Percentiles rank a stretch among this genome's conserved stretches.
Conservation (phyloP, 2,113 vertebrate species). For the Paedocypris sp. region DNA sequence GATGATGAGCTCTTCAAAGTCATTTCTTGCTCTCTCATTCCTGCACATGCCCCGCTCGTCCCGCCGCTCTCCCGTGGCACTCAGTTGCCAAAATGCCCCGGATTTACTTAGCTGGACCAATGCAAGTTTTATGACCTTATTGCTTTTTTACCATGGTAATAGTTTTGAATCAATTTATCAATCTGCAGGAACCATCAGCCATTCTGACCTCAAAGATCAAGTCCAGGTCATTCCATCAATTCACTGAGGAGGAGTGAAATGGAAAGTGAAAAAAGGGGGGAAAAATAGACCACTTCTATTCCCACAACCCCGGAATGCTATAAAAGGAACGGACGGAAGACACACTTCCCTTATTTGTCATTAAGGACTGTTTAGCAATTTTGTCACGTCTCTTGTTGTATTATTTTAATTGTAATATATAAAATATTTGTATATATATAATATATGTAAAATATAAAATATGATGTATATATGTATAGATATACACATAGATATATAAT, state of each 20-base stretch:
- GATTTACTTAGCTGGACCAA: constrained; percentile 95
- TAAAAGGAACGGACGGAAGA: constrained; percentile 67
- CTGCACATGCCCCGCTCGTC: constrained; percentile 77
- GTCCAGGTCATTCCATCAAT: constrained; percentile 99
- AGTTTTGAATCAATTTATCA: constrained; percentile 99
- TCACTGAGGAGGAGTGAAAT: constrained; percentile 81
- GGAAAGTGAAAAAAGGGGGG: constrained; percentile 48
- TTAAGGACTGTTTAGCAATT: not conserved
- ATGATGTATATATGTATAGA: too few species aligned
- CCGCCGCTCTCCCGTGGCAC: constrained; percentile 44
- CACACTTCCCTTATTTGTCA: constrained; percentile 82
- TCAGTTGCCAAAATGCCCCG: constrained; percentile 80
- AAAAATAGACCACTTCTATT: constrained; percentile 48
- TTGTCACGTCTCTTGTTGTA: too few species aligned
- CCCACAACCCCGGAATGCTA: constrained; percentile 39
- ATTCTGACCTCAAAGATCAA: constrained; percentile 97
- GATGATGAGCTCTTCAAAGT: constrained; percentile 99
- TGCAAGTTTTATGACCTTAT: constrained; percentile 99
- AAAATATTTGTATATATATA: too few species aligned
- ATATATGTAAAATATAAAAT: too few species aligned
- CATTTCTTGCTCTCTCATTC: constrained; percentile 98
- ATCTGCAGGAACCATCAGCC: constrained; percentile 93
- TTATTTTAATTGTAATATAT: too few species aligned
- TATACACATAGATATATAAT: too few species aligned
- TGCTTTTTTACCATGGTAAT: constrained; percentile 99